Base-by-base conservation (phyloP, 2,113 vertebrate species). In the Epinephelus lanceolatus region DNA sequence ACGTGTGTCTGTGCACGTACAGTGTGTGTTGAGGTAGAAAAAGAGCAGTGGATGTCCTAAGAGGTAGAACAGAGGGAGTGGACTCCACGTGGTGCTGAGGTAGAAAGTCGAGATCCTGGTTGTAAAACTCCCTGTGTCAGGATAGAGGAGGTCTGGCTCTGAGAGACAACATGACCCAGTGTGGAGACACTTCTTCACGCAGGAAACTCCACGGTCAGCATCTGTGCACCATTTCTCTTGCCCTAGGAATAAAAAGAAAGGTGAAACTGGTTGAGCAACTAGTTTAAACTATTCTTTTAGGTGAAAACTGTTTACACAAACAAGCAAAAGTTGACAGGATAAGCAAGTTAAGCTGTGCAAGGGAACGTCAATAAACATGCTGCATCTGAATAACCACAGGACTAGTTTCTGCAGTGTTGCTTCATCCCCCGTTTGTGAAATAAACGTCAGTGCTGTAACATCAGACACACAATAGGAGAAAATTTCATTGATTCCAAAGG, bases 21-120 rank as follows among this genome's bases (percentile, higher is more conserved):
- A 53, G 23, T 4, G 17, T 21, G 33, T 45, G 72, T 17, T 73
- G 87, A 89, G 85, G 88, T 91, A 88, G 80, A 47, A 12, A 18
- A 14, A 12, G 3, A 51, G 11, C 6, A 40, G 68, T 5, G 5
- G 71, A 42, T 40, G 40, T 80, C 67, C 25, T 23, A 3, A 37
- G 79, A 83, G 69, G 87, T 82, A 75, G 60, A 78, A 47, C 12
- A 42, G 17, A 40, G 59, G 37, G 49, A 4, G 33, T 18, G 49
- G 53, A 71, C 47, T 60, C 59, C 57, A 71, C 65, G 30, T 70
- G 33, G 51, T 7, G 65, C 61, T 51, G 88, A 89, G 77, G 91
- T 82, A 88, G 86, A 52, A 10, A 4, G 61, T 81, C 47, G 6
- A n/a, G 23, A 53, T 53, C 19, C 25, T 23, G 59, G 67, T 11